phyloP scores from a whole-genome alignment of 2,888 invertebrate species.

The Rhogogaster chlorosoma region DNA sequence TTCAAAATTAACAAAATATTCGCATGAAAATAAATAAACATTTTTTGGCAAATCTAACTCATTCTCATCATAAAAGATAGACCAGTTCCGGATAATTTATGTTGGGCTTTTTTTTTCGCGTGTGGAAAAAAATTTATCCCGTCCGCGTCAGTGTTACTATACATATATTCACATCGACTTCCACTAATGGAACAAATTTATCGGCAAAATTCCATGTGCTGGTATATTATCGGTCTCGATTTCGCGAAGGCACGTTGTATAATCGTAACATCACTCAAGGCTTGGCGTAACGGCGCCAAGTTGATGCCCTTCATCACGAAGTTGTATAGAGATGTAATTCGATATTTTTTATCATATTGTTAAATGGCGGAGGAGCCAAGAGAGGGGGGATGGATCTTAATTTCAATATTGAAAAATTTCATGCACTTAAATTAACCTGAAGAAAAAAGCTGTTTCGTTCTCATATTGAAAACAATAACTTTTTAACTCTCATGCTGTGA shows the following conservation, averaged over 20 bases:
- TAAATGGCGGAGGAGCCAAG: background rate
- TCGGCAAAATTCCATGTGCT: slow-evolving; percentile 12
- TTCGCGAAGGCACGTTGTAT: slow-evolving; percentile 27
- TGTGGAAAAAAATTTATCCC: background rate
- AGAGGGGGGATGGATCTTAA: background rate
- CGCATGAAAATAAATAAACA: background rate
- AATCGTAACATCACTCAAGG: slow-evolving; percentile 31
- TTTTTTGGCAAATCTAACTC: background rate
- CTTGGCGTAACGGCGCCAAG: background rate
- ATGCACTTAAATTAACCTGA: too few relatives aligned
- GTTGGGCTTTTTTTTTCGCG: background rate
- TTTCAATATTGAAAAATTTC: background rate
- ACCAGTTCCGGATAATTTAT: background rate
- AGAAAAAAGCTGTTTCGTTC: too few relatives aligned
- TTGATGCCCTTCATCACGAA: background rate
- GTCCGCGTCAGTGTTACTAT: background rate
- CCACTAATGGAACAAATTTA: slow-evolving; percentile 32
- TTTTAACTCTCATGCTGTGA: too few relatives aligned
- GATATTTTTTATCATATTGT: background rate
- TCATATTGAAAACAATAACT: too few relatives aligned
- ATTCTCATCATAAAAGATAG: background rate
- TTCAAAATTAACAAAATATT: background rate
- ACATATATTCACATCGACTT: slow-evolving; percentile 14
- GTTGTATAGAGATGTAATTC: background rate
- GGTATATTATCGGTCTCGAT: slow-evolving; percentile 31